Base-by-base conservation (phyloP, 1,140 invertebrate genomes). In the Habropoda laboriosa region DNA sequence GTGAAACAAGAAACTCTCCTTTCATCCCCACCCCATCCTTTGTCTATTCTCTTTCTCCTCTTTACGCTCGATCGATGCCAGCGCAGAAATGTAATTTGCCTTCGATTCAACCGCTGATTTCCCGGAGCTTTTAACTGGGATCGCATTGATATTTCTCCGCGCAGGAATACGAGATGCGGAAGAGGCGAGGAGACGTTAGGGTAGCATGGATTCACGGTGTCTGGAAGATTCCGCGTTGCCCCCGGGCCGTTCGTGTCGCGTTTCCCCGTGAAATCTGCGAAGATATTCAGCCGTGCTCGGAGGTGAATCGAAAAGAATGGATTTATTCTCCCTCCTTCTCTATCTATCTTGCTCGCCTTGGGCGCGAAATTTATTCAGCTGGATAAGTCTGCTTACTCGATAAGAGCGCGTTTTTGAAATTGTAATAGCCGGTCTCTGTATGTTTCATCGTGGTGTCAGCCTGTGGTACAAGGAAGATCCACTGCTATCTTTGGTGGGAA, bases 1-100 rank as follows among this genome's bases (percentile, higher is more conserved):
- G 40, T 38, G 40, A 76, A 83, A 85, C 78, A 80, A 74, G 67
- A 74, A 74, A n/a, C n/a, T n/a, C 64, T 75, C 51, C 66, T 55
- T 75, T 55, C 12, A 3, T 24, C 21, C 38, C 27, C 24, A 16
- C 38, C 32, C 10, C 1, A 24, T 7, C 16, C 38, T 16, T 16
- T 24, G n/a, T n/a, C n/a, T n/a, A n/a, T n/a, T 18, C 5, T 63
- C 61, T 21, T 21, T 0, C 12, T 47, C 13, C 16, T 35, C 10
- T 32, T 45, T 47, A 24, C 21, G 24, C 13, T 35, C 64, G 45
- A 38, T 30, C 45, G 47, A 49, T 49, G 35, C 45, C 16, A 55
- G 2, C 27, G 40, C n/a, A n/a, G 21, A 38, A 35, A 38, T n/a
- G 58, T 45, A 49, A 63, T 74, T 74, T 64, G 35, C 47, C 45